A percentile compares a stretch with the other conserved stretches of the same genome.
These are phyloP conservation scores for Peromyscus californicus DNA, from an alignment of 2,113 vertebrate species.

Conservation along the genomic window DNA sequence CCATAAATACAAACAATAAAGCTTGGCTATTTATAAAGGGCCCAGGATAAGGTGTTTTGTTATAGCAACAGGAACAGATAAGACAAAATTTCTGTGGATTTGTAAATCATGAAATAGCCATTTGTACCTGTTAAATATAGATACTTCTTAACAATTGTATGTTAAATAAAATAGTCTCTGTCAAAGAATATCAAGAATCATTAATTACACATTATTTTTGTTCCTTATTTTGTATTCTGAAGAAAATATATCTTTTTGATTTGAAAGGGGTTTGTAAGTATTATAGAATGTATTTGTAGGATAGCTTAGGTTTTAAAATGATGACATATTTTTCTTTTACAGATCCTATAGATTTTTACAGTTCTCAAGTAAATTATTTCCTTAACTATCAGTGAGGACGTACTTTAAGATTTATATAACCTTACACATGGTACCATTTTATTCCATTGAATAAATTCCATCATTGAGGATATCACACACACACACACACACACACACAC, in stretches of 20 bases:
- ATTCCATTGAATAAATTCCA: not conserved
- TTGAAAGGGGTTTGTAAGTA: not conserved
- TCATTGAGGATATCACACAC: not conserved
- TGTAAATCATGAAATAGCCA: not conserved
- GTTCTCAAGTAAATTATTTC: not conserved
- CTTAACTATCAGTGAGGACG: not conserved
- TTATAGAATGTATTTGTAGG: not conserved
- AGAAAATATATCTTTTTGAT: not conserved
- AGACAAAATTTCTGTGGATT: not conserved
- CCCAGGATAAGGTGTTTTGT: not conserved
- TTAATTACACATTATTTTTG: not conserved
- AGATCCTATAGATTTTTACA: not conserved
- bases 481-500: not conserved
- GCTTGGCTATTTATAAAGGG: not conserved
- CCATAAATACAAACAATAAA: not conserved
- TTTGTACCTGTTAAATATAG: not conserved
- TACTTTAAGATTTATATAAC: not conserved
- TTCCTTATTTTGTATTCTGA: not conserved
- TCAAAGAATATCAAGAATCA: not conserved
- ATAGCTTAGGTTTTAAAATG: not conserved
- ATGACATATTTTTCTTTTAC: not conserved
- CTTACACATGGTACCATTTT: not conserved
- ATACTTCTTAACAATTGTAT: not conserved
- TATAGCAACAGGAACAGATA: not conserved
- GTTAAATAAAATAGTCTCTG: not conserved